These are phyloP conservation scores for Tachypleus tridentatus DNA, from an alignment of 1,140 invertebrate genomes.

Conservation along the genomic window DNA sequence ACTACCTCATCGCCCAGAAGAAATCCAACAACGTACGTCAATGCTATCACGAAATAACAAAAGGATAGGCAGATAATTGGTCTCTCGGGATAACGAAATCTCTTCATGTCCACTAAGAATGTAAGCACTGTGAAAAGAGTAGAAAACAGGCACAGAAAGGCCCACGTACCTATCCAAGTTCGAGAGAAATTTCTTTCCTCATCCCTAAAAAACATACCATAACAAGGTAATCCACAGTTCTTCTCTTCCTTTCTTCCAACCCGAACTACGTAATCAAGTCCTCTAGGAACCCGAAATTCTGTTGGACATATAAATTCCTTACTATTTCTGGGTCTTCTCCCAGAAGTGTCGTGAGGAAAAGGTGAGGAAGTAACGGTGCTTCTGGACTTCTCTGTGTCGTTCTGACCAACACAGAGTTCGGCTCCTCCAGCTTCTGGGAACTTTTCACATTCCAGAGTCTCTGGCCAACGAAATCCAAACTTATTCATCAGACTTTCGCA, in stretches of 20 bases:
- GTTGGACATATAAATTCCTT: constrained; percentile 64
- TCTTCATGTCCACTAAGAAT: constrained; percentile 80
- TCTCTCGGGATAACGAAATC: constrained; percentile 91
- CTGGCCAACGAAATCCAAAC: constrained; percentile 90
- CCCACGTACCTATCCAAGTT: constrained; percentile 89
- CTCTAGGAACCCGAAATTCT: constrained; percentile 62
- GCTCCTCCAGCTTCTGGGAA: constrained; percentile 57
- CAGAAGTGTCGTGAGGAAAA: no score
- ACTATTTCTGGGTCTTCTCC: no score
- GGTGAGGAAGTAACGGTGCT: no score
- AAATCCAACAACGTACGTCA: constrained; percentile 86
- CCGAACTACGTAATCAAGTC: constrained; percentile 64
- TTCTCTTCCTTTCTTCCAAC: constrained; percentile 61
- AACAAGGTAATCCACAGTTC: constrained; percentile 86
- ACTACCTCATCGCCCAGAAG: constrained; percentile 68
- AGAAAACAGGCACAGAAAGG: constrained; percentile 73
- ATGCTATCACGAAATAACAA: constrained; percentile 88
- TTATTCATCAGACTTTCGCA: constrained; percentile 84
- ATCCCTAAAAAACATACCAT: constrained; percentile 81
- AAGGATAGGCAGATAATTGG: constrained; percentile 95
- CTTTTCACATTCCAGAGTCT: constrained; percentile 74
- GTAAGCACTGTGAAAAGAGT: constrained; percentile 90
- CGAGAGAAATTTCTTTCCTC: constrained; percentile 66
- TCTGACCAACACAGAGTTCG: constrained; percentile 73
- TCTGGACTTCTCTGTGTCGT: constrained; percentile 27